Percentiles rank a stretch among this genome's conserved stretches.
Conservation (phyloP, 2,797 vertebrate species). For the Falco cherrug region DNA sequence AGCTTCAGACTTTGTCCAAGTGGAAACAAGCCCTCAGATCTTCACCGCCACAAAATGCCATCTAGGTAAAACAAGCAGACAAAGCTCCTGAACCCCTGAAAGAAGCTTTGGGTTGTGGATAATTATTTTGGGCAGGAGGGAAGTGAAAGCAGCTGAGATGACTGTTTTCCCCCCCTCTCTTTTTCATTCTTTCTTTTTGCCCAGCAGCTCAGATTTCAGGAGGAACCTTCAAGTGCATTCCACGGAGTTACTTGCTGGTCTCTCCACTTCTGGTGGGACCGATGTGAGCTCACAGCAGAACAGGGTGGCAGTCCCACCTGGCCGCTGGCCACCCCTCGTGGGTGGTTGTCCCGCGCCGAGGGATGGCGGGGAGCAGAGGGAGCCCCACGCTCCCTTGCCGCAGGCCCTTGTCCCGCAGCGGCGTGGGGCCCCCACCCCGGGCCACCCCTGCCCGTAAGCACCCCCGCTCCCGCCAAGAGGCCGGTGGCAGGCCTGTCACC, state of each 20-base stretch:
- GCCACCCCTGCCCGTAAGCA: background rate
- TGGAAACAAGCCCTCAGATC: background rate
- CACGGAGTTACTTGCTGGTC: background rate
- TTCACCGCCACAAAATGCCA: accelerated
- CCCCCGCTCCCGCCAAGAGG: background rate
- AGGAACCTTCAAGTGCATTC: background rate
- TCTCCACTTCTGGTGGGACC: accelerated
- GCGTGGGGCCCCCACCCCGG: accelerated
- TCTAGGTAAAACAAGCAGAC: background rate
- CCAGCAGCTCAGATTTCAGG: background rate
- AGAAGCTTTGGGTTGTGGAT: background rate
- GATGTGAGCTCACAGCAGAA: accelerated
- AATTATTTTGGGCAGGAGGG: background rate
- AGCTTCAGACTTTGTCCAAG: background rate
- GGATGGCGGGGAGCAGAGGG: accelerated
- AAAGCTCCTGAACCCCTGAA: background rate
- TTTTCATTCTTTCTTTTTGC: background rate
- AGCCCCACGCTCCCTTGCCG: background rate
- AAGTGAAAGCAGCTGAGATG: background rate
- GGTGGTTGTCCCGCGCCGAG: accelerated
- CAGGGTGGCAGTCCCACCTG: accelerated
- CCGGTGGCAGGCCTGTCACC: accelerated
- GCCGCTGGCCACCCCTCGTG: accelerated
- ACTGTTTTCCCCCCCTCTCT: background rate
- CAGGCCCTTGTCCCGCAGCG: background rate